A percentile compares a stretch with the other conserved stretches of the same genome.
These are phyloP conservation scores for Drosophila nigrodunni DNA, from an alignment of 1,140 invertebrate genomes.

Conservation along the genomic window DNA sequence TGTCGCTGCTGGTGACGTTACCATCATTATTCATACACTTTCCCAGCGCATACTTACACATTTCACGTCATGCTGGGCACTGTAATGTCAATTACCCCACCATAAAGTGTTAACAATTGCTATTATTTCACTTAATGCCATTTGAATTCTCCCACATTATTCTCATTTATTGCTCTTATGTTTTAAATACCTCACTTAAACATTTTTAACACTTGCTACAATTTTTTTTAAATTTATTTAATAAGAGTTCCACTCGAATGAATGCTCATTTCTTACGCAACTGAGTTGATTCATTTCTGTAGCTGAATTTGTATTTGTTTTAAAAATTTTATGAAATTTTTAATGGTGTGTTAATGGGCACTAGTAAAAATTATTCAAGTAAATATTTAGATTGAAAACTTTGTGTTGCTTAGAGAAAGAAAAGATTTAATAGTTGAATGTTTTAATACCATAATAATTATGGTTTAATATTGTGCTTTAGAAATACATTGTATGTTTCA, in stretches of 20 bases:
- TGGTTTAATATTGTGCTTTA: too few species aligned
- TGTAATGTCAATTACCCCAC: not conserved
- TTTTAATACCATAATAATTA: not conserved
- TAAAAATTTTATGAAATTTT: not conserved
- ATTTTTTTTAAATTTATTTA: too few species aligned
- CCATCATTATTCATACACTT: not conserved
- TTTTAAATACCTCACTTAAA: too few species aligned
- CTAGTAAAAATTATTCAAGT: not conserved
- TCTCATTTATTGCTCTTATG: too few species aligned
- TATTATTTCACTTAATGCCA: not conserved
- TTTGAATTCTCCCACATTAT: not conserved
- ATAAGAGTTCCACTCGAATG: not conserved
- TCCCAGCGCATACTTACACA: not conserved
- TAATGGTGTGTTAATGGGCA: not conserved
- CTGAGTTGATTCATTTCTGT: not conserved
- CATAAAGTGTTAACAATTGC: not conserved
- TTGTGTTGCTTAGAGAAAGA: not conserved
- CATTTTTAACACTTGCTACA: too few species aligned
- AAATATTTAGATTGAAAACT: not conserved
- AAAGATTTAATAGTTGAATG: not conserved
- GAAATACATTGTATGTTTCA: too few species aligned
- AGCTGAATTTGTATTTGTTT: not conserved
- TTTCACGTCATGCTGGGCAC: not conserved
- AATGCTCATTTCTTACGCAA: not conserved
- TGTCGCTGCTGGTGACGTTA: not conserved